These are phyloP conservation scores for Psix sp. DNA, from an alignment of 1,140 invertebrate species.

Conservation along the genomic window DNA sequence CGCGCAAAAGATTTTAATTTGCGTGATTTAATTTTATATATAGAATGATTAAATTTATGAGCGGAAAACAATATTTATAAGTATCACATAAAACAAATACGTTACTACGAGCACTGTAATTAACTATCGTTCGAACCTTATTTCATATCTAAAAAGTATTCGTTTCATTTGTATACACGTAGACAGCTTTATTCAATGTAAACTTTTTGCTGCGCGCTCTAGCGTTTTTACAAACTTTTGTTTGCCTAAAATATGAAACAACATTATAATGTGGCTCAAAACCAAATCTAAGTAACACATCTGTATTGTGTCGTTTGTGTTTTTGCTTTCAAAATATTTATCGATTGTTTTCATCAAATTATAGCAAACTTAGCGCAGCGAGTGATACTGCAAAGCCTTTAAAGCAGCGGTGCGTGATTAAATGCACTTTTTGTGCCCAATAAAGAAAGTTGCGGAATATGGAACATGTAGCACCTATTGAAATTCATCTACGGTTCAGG, in stretches of 20 bases:
- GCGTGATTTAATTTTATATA: too few relatives aligned
- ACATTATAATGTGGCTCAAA: too few relatives aligned
- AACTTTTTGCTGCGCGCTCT: too few relatives aligned
- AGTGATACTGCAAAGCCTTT: neutral
- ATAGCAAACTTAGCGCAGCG: neutral
- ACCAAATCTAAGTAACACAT: too few relatives aligned
- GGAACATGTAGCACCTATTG: slow-evolving; percentile 1
- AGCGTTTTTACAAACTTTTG: too few relatives aligned
- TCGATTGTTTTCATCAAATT: neutral
- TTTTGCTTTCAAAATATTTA: too few relatives aligned
- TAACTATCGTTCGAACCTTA: slow-evolving; percentile 2
- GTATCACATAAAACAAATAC: neutral
- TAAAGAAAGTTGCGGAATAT: slow-evolving; percentile 5
- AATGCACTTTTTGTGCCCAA: slow-evolving; percentile 4
- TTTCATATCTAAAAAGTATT: slow-evolving; percentile 13
- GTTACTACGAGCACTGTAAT: neutral
- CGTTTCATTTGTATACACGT: neutral
- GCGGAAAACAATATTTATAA: neutral
- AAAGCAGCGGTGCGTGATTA: slow-evolving; percentile 3
- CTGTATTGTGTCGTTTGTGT: too few relatives aligned
- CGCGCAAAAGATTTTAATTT: too few relatives aligned
- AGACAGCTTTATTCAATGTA: too few relatives aligned
- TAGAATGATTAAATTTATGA: neutral
- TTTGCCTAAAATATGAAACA: too few relatives aligned
- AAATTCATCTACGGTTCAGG: slow-evolving; percentile 2